Base-by-base conservation (phyloP, 2,888 invertebrate species). In the Melinopterus prodromus region DNA sequence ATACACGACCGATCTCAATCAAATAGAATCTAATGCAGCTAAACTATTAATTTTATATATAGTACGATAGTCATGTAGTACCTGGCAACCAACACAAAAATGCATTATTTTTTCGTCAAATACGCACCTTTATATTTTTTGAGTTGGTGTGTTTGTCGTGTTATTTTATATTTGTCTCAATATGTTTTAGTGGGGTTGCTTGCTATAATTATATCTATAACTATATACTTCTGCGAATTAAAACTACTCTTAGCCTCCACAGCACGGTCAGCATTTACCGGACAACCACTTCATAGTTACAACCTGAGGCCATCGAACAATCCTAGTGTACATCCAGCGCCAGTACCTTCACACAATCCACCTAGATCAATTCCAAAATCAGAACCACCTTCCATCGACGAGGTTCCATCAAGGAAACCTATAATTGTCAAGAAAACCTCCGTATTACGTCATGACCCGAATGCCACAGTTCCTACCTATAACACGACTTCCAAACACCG, bases 381-480 rank as follows among this genome's bases (percentile, higher is more conserved):
- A 74, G 74, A 2, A 74, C 53, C 14, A 26, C 26, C 35, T 6
- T 0, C 6, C 6, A 15, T 26, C 35, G 16, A 4, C 4, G 9
- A 72, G 6, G 14, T 16, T 9, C 14, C 14, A 72, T 14, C 72
- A 9, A 16, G 9, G 12, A 35, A 16, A 16, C 16, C 6, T 79
- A 78, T 82, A 12, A 26, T 70, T 6, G 83, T 83, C 4, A 78
- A 71, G 76, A 83, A 82, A 74, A 71, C 71, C 2, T 1, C 2
- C 26, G 76, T 80, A 78, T 83, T 81, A 77, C 81, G 81, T 76
- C 82, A 83, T 38, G 78, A 80, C 35, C 70, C 16, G 1, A 15
- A 37, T 9, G 71, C 35, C 35, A 82, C 80, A 81, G 79, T 87
- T 16, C 87, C 88, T 2, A 84, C 84, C 1, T 88, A 88, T 78